Evolutionary conservation across 2,113 vertebrate species (phyloP), one percentile per base, ranked within the genome.

Genomic region (Reinhardtius hippoglossoides): DNA sequence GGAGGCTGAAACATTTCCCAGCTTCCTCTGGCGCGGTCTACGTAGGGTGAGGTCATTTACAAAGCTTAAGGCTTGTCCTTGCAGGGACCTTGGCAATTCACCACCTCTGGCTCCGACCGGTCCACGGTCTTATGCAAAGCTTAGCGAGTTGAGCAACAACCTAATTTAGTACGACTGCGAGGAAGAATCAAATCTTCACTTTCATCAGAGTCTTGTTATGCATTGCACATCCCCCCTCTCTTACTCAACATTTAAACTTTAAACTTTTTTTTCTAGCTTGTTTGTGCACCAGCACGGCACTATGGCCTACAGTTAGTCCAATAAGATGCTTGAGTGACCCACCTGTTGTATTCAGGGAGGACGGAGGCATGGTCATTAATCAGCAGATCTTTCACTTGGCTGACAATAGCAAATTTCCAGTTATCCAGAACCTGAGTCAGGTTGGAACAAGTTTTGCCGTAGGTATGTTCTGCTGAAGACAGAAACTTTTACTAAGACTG

Each of bases 391-490:
- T 95, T 94, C 74, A 96, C 90, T 88, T 96, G 95, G 52, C 94
- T 94, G 26, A 96, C 74, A 85, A 97, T 97, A 42, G 96, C 96
- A 81, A 94, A 97, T 76, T 95, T 96, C 96, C 96, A 97, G 92
- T 97, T 97, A 90, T 97, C 96, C 92, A 97, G 87, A 0, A 96
- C 94, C 59, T 95, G 92, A 27, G 96, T 96, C 66, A 97, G 88
- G 88, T 97, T 97, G 75, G 96, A 94, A 6, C 96, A 97, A n/a
- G 94, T 93, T 72, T 87, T 93, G 3, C 52, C 56, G 1, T 81
- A 75, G 0, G 31, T 37, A 56, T 88, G 85, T 40, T 86, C 85
- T 71, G 90, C 86, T 93, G 88, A 10, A 80, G 44, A 74, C n/a
- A 76, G 31, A 81, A 6, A 74, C 52, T n/a, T 21, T 62, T 1